A percentile compares a stretch with the other conserved stretches of the same genome.
These are phyloP conservation scores for Virgularia gustaviana DNA, from an alignment of 92 coral and sea anemone species.

Conservation along the genomic window DNA sequence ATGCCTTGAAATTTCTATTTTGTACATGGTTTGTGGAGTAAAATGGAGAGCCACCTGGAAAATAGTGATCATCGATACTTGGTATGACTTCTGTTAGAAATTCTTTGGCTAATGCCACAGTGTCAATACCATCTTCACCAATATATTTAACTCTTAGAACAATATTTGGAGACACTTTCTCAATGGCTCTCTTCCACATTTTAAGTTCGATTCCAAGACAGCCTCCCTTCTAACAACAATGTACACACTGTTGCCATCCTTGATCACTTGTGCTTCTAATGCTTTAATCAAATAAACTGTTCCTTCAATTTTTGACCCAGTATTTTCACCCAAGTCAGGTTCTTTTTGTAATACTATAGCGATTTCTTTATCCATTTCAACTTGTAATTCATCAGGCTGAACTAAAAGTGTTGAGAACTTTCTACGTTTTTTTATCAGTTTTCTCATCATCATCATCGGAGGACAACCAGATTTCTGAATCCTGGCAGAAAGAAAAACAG, in stretches of 20 bases:
- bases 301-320: background rate
- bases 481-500: no score
- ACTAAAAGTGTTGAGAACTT: background rate
- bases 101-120: constrained; percentile 60
- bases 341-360: background rate
- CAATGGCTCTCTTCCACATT: constrained; percentile 58
- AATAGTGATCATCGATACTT: no score
- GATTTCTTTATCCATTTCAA: background rate
- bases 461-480: no score
- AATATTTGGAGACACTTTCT: constrained; percentile 39
- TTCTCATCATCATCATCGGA: background rate
- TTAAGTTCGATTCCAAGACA: constrained; percentile 52
- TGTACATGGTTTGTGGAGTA: no score
- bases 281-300: constrained; percentile 30
- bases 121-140: constrained; percentile 65
- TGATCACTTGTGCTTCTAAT: constrained; percentile 36
- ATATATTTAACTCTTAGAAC: constrained; percentile 48
- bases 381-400: background rate
- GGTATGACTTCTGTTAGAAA: constrained; percentile 47
- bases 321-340: background rate
- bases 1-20: no score
- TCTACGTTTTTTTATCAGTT: background rate
- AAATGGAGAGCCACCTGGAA: no score
- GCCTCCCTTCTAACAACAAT: constrained; percentile 57
- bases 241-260: constrained; percentile 35